Conservation (phyloP, 2,113 vertebrate species). For the Martes martes region DNA sequence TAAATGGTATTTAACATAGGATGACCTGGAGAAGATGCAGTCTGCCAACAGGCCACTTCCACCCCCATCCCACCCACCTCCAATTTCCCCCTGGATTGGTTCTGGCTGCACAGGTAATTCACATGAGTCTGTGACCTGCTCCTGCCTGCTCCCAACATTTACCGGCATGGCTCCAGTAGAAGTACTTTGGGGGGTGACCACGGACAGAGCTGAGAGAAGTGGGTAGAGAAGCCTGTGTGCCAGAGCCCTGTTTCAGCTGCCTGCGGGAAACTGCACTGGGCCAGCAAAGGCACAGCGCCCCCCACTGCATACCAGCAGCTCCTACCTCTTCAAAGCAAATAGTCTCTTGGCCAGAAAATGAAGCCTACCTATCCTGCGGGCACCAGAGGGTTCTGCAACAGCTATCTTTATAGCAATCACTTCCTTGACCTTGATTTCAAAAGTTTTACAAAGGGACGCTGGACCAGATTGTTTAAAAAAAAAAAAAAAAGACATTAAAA, state of each 20-base stretch:
- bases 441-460: not conserved
- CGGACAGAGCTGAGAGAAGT: not conserved
- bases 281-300: not conserved
- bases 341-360: not conserved
- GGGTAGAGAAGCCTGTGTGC: not conserved
- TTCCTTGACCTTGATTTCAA: constrained; percentile 23
- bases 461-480: not conserved
- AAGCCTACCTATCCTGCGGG: not conserved
- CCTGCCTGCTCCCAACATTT: not conserved
- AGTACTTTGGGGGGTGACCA: not conserved
- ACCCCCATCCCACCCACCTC: not conserved
- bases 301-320: not conserved
- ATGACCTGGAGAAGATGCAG: not conserved
- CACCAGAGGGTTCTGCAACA: not conserved
- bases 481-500: not conserved
- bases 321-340: not conserved
- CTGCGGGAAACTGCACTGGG: not conserved
- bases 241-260: not conserved
- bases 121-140: not conserved
- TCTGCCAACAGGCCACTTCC: not conserved
- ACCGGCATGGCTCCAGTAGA: not conserved
- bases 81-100: not conserved
- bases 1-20: not conserved
- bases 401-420: not conserved
- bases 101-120: not conserved